Percentiles rank a stretch among this genome's conserved stretches.
These are phyloP conservation scores for Clupea harengus DNA, from an alignment of 2,113 vertebrate species.

Conservation along the genomic window DNA sequence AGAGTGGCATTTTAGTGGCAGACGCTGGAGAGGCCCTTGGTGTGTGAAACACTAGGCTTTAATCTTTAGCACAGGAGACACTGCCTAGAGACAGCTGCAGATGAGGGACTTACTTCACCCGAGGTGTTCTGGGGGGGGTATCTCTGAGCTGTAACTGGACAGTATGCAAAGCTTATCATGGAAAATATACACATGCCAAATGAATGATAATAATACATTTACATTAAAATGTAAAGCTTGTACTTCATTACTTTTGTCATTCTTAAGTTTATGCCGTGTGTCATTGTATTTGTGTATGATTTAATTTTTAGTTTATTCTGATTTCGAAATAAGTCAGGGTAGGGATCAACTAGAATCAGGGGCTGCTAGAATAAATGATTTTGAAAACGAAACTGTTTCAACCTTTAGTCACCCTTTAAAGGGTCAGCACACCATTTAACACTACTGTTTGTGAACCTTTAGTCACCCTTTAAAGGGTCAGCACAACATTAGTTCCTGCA, in stretches of 20 bases:
- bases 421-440: background rate
- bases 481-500: background rate
- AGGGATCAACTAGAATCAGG: background rate
- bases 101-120: background rate
- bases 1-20: background rate
- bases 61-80: background rate
- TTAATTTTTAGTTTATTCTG: background rate
- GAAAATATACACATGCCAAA: background rate
- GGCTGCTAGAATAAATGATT: background rate
- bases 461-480: background rate
- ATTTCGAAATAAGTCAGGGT: background rate
- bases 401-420: background rate
- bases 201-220: background rate
- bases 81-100: background rate
- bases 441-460: too few relatives aligned
- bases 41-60: background rate
- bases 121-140: background rate
- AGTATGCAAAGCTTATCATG: background rate
- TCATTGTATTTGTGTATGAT: background rate
- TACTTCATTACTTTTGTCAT: too few relatives aligned
- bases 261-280: too few relatives aligned
- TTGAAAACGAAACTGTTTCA: background rate
- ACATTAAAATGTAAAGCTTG: too few relatives aligned
- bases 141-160: background rate
- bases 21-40: background rate